These are phyloP conservation scores for Lepidonotus clava DNA, from an alignment of 2,888 invertebrate species.

Conservation along the genomic window DNA sequence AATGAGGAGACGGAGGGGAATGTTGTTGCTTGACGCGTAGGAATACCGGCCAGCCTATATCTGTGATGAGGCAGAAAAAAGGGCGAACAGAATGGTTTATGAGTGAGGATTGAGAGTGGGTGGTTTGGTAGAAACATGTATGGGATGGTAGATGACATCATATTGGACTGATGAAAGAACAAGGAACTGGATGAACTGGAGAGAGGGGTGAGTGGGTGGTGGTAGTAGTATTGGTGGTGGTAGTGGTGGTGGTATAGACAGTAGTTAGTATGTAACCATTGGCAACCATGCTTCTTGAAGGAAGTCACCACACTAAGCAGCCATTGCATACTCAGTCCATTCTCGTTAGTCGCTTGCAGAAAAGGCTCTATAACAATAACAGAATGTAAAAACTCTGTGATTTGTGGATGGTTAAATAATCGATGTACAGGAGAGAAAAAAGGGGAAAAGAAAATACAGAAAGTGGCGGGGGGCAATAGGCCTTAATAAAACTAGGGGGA, in stretches of 20 bases:
- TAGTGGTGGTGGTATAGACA: background rate
- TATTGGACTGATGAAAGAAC: background rate
- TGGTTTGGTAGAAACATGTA: background rate
- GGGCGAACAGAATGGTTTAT: background rate
- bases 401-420: constrained; percentile 13
- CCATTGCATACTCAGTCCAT: background rate
- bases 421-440: background rate
- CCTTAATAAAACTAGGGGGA: constrained; percentile 36
- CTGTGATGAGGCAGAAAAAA: background rate
- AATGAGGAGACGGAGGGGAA: no score
- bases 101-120: background rate
- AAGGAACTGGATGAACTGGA: background rate
- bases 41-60: no score
- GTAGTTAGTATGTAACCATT: constrained; percentile 35
- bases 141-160: background rate
- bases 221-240: background rate
- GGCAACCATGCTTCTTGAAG: constrained; percentile 33
- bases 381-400: background rate
- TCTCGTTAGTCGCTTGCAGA: constrained; percentile 30
- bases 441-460: background rate
- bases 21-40: no score
- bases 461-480: background rate
- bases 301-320: constrained; percentile 34
- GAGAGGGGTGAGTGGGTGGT: background rate
- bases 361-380: constrained; percentile 24